Base-by-base conservation (phyloP, 2,888 invertebrate genomes). In the Ptychoptera contaminata region DNA sequence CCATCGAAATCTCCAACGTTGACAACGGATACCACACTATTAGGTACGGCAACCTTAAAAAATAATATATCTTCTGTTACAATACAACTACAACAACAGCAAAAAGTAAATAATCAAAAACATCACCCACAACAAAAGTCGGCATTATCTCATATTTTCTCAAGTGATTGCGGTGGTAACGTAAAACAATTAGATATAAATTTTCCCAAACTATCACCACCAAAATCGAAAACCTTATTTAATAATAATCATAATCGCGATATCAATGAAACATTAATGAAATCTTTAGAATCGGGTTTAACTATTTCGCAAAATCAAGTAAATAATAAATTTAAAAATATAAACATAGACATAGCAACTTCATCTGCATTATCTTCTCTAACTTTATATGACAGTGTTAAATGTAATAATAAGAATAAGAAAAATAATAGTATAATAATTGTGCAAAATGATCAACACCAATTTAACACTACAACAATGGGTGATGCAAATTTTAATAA, bases 141-240 rank as follows among this genome's bases (percentile, higher is more conserved):
- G 46, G 50, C 51, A 48, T 43, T 54, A 40, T 44, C 52, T 16
- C 45, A 47, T 29, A 34, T 47, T 23, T 43, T 47, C 36, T 44
- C 50, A 35, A 40, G 44, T 29, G 41, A 49, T 50, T 58, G 58
- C 36, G 53, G 62, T 41, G 59, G 61, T 49, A 65, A 62, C 49
- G 49, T 48, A 46, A 51, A 48, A 48, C 52, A 53, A 44, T 43
- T 53, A 40, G 65, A 66, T 52, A 57, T 63, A 2, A 66, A 66
- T 53, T 66, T 66, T 52, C 65, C 65, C 16, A 66, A 66, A 50
- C 50, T 66, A 46, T 59, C 62, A 48, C 65, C 65, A 44, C 65
- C 65, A 38, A 66, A 66, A 52, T 58, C 58, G 47, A 64, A 63
- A 50, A 58, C 59, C 43, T 52, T 53, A 15, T 51, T 49, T 38